Conservation (phyloP, 2,888 invertebrate genomes). For the Apotomis turbidana region DNA sequence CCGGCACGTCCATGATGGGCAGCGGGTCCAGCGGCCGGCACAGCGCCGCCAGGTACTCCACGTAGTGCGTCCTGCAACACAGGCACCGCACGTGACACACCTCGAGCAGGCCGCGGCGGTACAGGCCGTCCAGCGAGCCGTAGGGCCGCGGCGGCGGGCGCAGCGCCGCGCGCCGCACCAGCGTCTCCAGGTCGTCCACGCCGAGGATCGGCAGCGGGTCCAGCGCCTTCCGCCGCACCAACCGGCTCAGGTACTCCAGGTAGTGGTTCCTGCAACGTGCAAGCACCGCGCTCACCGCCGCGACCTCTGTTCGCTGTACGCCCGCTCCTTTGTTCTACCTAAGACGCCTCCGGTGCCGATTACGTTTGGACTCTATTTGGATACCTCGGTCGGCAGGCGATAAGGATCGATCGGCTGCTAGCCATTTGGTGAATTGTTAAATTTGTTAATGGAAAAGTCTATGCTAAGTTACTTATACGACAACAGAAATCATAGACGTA, state of each 20-base stretch:
- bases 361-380: background rate
- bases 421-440: background rate
- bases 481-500: background rate
- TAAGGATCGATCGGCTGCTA: background rate
- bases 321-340: background rate
- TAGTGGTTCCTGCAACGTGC: conserved; percentile 94
- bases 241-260: conserved; percentile 92
- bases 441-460: conserved; percentile 12
- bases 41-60: conserved; percentile 96
- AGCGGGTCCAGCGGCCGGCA: conserved; percentile 96
- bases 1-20: conserved; percentile 93
- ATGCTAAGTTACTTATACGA: conserved; percentile 5
- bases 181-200: conserved; percentile 92
- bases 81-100: conserved; percentile 72
- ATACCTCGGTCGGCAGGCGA: too few relatives aligned
- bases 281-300: conserved; percentile 51
- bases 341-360: background rate
- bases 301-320: conserved; percentile 1
- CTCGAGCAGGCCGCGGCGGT: conserved; percentile 86
- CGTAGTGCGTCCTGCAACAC: conserved; percentile 93
- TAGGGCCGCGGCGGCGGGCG: conserved; percentile 90
- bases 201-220: conserved; percentile 91
- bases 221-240: conserved; percentile 88
- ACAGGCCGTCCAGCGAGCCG: conserved; percentile 87
- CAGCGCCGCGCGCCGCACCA: conserved; percentile 89